Base-by-base conservation (phyloP, 2,888 invertebrate genomes). In the Eulithis testata region DNA sequence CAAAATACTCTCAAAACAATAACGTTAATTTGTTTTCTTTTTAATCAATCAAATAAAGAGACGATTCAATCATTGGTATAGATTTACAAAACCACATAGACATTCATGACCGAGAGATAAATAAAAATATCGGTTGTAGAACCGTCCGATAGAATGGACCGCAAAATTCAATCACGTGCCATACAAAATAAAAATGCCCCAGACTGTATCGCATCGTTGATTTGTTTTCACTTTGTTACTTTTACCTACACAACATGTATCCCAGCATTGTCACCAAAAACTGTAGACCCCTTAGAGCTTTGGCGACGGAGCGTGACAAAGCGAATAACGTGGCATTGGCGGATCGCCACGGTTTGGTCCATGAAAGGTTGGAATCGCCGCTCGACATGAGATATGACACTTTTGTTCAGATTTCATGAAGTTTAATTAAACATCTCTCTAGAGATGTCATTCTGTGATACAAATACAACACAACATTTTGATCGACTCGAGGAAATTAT, bases 111-210 rank as follows among this genome's bases (percentile, higher is more conserved):
- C 50, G n/a, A 49, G n/a, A 50, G 45, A 11, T 50, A 64, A 54
- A 64, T 52, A 53, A 58, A 60, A 47, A 59, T 49, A 58, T 54
- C 59, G 27, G 14, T 36, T 31, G 40, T 31, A 51, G 53, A 27
- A 67, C 66, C 78, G 75, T 83, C 86, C 88, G 85, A 89, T 84
- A 80, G 85, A 79, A 80, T 78, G 77, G 75, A 83, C 90, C 89
- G 85, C 89, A 86, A 86, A 90, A 91, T 90, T 91, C 90, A 90
- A 91, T 91, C 89, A 89, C 87, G 83, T 82, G 81, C 82, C 84
- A 89, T 88, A 90, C 87, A 86, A 91, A 90, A 90, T 88, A 89
- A 90, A 90, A 91, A 87, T 82, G 82, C 80, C 79, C 75, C 84
- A 78, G 80, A 76, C 82, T 79, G 80, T 75, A 82, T 80, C 79